Evolutionary conservation across 2,113 vertebrate genomes (phyloP).

Genomic region (Hipposideros armiger): DNA sequence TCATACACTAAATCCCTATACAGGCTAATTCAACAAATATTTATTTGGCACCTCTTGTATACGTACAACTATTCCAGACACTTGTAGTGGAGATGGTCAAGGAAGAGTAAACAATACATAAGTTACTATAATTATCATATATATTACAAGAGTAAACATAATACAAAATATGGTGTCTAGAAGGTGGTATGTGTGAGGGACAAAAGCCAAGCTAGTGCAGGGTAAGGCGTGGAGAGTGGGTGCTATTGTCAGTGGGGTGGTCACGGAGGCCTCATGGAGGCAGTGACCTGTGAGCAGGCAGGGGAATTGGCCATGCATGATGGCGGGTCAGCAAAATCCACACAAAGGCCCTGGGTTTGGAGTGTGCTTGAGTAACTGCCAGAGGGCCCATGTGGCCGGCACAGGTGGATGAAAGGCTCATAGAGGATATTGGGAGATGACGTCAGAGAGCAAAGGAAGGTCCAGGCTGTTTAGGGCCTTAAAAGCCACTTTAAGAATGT

Average conservation of each 20-base stretch:
- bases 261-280: not conserved
- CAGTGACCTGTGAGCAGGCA: not conserved
- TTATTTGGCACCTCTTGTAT: not conserved
- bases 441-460: not conserved
- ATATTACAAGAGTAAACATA: not conserved
- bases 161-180: not conserved
- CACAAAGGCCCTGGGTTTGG: not conserved
- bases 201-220: not conserved
- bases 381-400: not conserved
- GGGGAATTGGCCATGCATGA: not conserved
- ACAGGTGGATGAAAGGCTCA: not conserved
- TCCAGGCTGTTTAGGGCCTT: not conserved
- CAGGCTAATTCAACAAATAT: too few species aligned
- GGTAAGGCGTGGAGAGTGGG: not conserved
- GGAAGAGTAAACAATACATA: not conserved
- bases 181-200: not conserved
- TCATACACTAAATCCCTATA: rapidly evolving
- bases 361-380: not conserved
- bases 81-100: too few species aligned
- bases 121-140: not conserved
- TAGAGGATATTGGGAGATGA: not conserved
- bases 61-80: not conserved
- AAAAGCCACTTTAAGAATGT: not conserved
- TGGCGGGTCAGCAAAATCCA: not conserved
- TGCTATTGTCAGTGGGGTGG: not conserved